Base-by-base conservation (phyloP, 1,140 invertebrate species). In the Brachionus koreanus region DNA sequence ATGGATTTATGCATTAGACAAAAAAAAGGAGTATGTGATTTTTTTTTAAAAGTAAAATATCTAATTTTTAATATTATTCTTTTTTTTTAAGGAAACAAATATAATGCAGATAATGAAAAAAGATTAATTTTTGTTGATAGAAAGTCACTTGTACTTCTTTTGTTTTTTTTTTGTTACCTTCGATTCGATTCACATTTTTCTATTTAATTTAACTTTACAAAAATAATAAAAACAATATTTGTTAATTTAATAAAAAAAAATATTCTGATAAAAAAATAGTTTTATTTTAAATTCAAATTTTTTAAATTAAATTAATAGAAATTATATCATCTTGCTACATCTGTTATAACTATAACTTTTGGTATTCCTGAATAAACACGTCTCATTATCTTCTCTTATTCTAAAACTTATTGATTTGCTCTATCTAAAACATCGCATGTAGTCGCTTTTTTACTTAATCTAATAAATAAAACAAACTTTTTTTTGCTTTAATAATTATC, bases 261-360 rank as follows among this genome's bases (percentile, higher is more conserved):
- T n/a, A n/a, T n/a, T n/a, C n/a, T n/a, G n/a, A n/a, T n/a, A n/a
- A n/a, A n/a, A n/a, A n/a, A n/a, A n/a, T n/a, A 29, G 29, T 3
- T 29, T 29, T n/a, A n/a, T 2, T 29, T 29, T 2, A 29, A 29
- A 29, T 29, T 29, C 29, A 29, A 29, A 29, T 29, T 29, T 29
- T 29, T 29, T 1, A 29, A 29, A 29, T 29, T 29, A 29, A 2
- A 29, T 46, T 29, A 29, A 29, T n/a, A n/a, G n/a, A n/a, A n/a
- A n/a, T n/a, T n/a, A n/a, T n/a, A n/a, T n/a, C n/a, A n/a, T n/a
- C n/a, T n/a, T n/a, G n/a, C 37, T 25, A 37, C 69, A 74, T 74
- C 69, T 33, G 69, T 74, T 4, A 74, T 74, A 43, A 74, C 37
- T 3, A 74, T 19, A 46, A 74, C 69, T 43, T 74, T 74, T 74